Percentiles rank a stretch among this genome's conserved stretches.
Conservation (phyloP, 2,888 invertebrate species). For the Drosophila hawaiiensis region DNA sequence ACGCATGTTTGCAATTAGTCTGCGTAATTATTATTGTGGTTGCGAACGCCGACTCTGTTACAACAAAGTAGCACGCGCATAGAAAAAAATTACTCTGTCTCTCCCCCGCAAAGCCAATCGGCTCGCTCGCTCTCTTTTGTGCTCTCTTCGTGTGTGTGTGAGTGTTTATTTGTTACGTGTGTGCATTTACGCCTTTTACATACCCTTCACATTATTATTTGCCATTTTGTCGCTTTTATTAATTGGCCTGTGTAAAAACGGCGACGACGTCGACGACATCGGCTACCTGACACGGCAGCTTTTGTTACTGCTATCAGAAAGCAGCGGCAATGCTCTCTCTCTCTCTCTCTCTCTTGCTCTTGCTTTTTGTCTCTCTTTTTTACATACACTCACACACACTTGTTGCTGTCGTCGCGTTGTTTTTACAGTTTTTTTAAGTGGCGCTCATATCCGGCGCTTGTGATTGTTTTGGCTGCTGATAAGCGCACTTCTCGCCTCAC, state of each 20-base stretch:
- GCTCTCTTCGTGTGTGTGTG: conserved; percentile 5
- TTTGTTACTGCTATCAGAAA: conserved; percentile 61
- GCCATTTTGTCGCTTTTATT: conserved; percentile 78
- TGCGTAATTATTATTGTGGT: conserved; percentile 63
- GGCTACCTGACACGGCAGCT: conserved; percentile 68
- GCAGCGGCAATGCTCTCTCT: conserved; percentile 21
- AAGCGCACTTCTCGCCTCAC: conserved; percentile 66
- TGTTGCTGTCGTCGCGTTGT: conserved; percentile 66
- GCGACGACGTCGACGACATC: conserved; percentile 22
- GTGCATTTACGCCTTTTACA: conserved; percentile 65
- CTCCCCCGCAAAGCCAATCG: conserved; percentile 15
- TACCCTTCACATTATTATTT: conserved; percentile 68
- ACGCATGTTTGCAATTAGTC: conserved; percentile 80
- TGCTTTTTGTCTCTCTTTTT: conserved; percentile 14
- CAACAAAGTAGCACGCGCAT: conserved; percentile 73
- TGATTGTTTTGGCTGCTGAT: conserved; percentile 75
- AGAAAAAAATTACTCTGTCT: conserved; percentile 24
- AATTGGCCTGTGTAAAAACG: conserved; percentile 71
- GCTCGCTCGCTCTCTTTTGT: conserved; percentile 1
- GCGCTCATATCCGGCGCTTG: conserved; percentile 80
- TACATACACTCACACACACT: conserved; percentile 62
- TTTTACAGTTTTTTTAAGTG: conserved; percentile 81
- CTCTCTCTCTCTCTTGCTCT: conserved; percentile 2
- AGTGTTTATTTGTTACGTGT: conserved; percentile 43
- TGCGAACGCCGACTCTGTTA: conserved; percentile 35